Percentiles rank a stretch among this genome's conserved stretches.
These are phyloP conservation scores for Pissodes strobi DNA, from an alignment of 1,140 invertebrate genomes.

Conservation along the genomic window DNA sequence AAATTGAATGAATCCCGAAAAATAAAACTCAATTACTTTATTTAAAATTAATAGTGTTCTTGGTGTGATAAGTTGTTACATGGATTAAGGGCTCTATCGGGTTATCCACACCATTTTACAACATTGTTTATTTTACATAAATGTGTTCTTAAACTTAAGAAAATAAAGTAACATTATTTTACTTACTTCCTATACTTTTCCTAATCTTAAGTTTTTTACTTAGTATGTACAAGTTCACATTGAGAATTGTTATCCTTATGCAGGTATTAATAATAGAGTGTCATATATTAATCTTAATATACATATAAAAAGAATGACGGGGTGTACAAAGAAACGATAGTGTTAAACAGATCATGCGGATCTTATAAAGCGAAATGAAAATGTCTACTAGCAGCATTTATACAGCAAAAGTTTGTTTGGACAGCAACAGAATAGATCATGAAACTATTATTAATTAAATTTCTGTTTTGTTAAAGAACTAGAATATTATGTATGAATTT, in stretches of 20 bases:
- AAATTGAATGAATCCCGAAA: no score
- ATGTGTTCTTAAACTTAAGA: conserved; percentile 3
- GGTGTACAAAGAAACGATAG: no score
- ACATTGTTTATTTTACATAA: conserved; percentile 17
- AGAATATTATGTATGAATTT: no score
- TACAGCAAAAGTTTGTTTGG: no score
- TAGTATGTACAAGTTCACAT: conserved; percentile 31
- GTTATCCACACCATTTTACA: conserved; percentile 19
- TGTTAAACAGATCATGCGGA: no score
- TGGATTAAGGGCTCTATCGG: conserved; percentile 7
- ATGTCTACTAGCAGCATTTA: no score
- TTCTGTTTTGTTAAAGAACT: no score
- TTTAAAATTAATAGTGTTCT: conserved; percentile 23
- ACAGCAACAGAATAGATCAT: no score
- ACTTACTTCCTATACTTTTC: conserved; percentile 10
- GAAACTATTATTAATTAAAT: no score
- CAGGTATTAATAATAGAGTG: conserved; percentile 9
- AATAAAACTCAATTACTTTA: conserved; percentile 28
- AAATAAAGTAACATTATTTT: conserved; percentile 11
- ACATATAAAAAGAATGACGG: conserved; percentile 8
- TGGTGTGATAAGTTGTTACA: conserved; percentile 19
- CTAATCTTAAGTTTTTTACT: conserved; percentile 5
- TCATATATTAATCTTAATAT: conserved; percentile 7
- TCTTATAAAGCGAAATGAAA: no score
- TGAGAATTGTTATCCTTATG: conserved; percentile 16